Evolutionary conservation across 2,113 vertebrate genomes (phyloP).

Genomic region (Ceyx melanurus): DNA sequence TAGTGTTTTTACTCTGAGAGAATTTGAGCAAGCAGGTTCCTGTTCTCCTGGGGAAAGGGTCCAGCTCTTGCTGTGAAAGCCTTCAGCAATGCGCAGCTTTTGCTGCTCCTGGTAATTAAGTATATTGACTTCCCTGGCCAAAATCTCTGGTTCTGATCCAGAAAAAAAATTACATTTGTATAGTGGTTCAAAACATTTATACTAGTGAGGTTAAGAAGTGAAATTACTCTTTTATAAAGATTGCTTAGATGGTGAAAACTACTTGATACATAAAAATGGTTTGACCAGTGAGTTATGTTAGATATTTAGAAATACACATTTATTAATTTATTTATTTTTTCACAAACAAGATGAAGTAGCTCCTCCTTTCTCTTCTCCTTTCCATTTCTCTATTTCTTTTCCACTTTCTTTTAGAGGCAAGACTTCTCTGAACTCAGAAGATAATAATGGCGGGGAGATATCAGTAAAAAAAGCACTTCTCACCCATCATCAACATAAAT

Average conservation of each 20-base stretch:
- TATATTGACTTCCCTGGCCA: not conserved
- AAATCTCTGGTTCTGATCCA: not conserved
- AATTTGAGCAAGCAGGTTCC: rapidly evolving
- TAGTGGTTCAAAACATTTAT: not conserved
- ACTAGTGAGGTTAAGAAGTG: not conserved
- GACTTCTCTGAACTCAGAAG: not conserved
- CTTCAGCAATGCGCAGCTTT: not conserved
- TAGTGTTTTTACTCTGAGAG: not conserved
- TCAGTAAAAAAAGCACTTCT: not conserved
- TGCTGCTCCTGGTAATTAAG: not conserved
- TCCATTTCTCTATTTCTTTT: not conserved
- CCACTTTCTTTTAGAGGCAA: not conserved
- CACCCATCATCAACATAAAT: not conserved
- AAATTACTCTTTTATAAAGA: not conserved
- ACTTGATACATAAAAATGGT: not conserved
- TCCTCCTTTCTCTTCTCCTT: not conserved
- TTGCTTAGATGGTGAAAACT: not conserved
- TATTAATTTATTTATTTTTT: not conserved
- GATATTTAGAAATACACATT: not conserved
- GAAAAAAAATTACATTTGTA: not conserved
- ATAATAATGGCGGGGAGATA: not conserved
- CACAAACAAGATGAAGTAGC: not conserved
- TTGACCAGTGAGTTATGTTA: not conserved
- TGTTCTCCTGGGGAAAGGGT: not conserved
- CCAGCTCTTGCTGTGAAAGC: not conserved